Evolutionary conservation across 2,797 vertebrate genomes (phyloP).

Genomic region (Cossypha dichroa): DNA sequence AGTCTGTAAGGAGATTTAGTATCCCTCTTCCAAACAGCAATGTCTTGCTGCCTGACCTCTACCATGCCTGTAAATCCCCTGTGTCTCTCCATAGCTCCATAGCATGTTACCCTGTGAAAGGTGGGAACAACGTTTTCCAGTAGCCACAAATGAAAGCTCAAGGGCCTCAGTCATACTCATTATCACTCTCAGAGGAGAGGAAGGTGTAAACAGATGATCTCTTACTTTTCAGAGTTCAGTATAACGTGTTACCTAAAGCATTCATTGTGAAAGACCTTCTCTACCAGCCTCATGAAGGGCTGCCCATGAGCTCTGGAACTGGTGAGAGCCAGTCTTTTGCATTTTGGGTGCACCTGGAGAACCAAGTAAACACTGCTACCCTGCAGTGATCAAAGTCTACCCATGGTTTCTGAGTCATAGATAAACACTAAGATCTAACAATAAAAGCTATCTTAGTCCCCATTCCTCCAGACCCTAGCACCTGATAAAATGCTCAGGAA

Average conservation of each 20-base stretch:
- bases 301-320: neutral
- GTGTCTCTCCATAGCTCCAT: neutral
- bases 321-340: neutral
- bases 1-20: neutral
- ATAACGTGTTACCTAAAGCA: neutral
- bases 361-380: neutral
- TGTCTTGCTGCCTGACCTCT: neutral
- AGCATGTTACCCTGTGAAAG: neutral
- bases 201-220: neutral
- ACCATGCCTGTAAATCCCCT: neutral
- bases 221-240: neutral
- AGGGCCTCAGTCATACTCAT: neutral
- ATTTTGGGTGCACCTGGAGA: neutral
- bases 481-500: neutral
- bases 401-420: neutral
- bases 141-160: neutral
- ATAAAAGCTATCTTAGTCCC: neutral
- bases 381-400: neutral
- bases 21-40: neutral
- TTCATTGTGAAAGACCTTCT: neutral
- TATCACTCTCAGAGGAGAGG: neutral
- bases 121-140: neutral
- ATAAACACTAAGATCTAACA: neutral
- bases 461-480: neutral
- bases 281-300: neutral